Evolutionary conservation across 2,797 vertebrate genomes (phyloP), one percentile per base, ranked within the genome.

Genomic region (Sciurus vulgaris): DNA sequence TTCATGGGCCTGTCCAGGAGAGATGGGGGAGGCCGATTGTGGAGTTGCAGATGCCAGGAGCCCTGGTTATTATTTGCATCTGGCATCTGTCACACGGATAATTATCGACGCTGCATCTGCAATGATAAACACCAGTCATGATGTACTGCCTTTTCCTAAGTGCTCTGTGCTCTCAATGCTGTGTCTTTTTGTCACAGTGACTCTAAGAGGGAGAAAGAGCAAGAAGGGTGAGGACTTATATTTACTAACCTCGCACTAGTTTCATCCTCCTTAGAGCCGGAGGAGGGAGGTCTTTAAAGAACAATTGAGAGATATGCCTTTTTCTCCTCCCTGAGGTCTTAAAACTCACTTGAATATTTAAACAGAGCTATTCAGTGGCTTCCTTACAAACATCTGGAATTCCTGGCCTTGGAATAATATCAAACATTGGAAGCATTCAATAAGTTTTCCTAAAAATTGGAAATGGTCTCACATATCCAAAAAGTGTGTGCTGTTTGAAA

Each of bases 381-480:
- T 95, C 93, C 73, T 86, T 28, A 72, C 77, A 88, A 92, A 72
- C 86, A 97, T 95, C 95, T 96, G 92, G 95, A 94, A 93, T 94
- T 93, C 44, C 95, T 95, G 72, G 51, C 56, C 30, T 78, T 95
- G 86, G 76, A 84, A 51, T 74, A 70, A 91, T 92, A 82, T 51
- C 69, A 86, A 89, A 89, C 56, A 85, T 78, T 93, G 83, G 86
- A 96, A 95, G 51, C 54, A 74, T 87, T 85, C 67, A 33, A 54
- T 84, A 77, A 70, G 41, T 61, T 94, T 95, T 93, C 91, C 94
- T 82, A 76, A 82, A 93, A 86, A 61, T 69, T 95, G 72, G 56
- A 93, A 91, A 85, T 85, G 65, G 44, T 89, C 35, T 87, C 61
- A n/a, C 1, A 2, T 76, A 69, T 84, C 54, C 61, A 78, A 81